Evolutionary conservation across 2,113 vertebrate species (phyloP).

Genomic region (Ciconia maguari): DNA sequence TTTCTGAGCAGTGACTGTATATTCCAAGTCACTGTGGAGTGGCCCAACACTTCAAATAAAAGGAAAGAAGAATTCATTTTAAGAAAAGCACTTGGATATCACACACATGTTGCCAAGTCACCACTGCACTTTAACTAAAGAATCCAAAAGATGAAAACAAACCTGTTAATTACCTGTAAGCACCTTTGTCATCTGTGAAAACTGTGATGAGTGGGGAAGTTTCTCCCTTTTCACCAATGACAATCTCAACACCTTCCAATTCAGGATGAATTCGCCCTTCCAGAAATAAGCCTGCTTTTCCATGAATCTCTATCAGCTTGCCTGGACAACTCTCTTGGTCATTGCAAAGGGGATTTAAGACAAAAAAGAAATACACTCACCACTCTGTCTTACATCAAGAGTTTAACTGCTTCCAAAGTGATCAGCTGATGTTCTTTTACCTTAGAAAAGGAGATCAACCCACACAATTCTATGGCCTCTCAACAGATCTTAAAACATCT

Average conservation of each 20-base stretch:
- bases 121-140: neutral
- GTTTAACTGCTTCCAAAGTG: neutral
- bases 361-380: neutral
- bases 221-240: constrained; percentile 87
- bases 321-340: constrained; percentile 92
- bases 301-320: constrained; percentile 88
- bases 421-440: neutral
- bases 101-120: neutral
- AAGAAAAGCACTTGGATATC: neutral
- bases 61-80: neutral
- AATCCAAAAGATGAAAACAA: neutral
- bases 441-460: neutral
- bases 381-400: neutral
- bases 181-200: constrained; percentile 85
- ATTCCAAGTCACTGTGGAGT: constrained; percentile 91
- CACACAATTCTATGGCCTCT: neutral
- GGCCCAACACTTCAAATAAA: constrained; percentile 85
- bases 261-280: constrained; percentile 89
- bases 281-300: constrained; percentile 92
- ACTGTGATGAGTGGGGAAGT: constrained; percentile 84
- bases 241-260: constrained; percentile 91
- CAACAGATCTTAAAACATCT: neutral
- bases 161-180: constrained; percentile 84
- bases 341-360: constrained; percentile 2
- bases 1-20: constrained; percentile 88